Base-by-base conservation (phyloP, 2,113 vertebrate species). In the Catagonus wagneri region DNA sequence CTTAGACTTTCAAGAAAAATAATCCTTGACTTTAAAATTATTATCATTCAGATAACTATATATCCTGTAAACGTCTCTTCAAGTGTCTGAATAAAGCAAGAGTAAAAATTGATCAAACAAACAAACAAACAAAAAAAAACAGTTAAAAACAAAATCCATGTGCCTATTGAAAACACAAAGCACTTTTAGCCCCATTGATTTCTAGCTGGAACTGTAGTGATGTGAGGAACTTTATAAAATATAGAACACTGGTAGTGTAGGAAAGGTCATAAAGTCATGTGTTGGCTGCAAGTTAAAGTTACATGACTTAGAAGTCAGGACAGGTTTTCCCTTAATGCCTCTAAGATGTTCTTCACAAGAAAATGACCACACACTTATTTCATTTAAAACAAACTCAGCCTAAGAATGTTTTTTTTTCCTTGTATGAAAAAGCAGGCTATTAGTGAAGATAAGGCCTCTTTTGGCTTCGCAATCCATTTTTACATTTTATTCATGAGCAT, bases 71-170 rank as follows among this genome's bases (percentile, higher is more conserved):
- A 65, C 2, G 69, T 69, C 34, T 80, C 52, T 85, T 61, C 36
- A 75, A 93, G 83, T 72, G 3, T 54, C 76, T 50, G 72, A 92
- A 90, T 87, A 69, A 92, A 96, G 50, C 16, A 84, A 80, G 15
- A 74, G 36, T 65, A 29, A 94, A 95, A 65, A 68, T 4, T n/a
- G 80, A 66, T n/a, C 29, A 27, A 84, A 68, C 79, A 74, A 78
- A 65, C 34, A 72, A 72, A 25, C 12, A n/a, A 44, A 44, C 44
- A 44, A 44, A 44, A 44, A 87, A 92, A 65, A 81, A 74, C 34
- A 69, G 79, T 83, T 86, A 97, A 96, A 93, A 86, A 79, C 88
- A 94, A 83, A 96, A 58, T 63, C 58, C 94, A 56, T 63, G n/a
- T 34, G 14, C 58, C 29, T 93, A 6, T 16, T 78, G 60, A 86